phyloP scores from a whole-genome alignment of 2,113 vertebrate species.

The Callocephalon fimbriatum region DNA sequence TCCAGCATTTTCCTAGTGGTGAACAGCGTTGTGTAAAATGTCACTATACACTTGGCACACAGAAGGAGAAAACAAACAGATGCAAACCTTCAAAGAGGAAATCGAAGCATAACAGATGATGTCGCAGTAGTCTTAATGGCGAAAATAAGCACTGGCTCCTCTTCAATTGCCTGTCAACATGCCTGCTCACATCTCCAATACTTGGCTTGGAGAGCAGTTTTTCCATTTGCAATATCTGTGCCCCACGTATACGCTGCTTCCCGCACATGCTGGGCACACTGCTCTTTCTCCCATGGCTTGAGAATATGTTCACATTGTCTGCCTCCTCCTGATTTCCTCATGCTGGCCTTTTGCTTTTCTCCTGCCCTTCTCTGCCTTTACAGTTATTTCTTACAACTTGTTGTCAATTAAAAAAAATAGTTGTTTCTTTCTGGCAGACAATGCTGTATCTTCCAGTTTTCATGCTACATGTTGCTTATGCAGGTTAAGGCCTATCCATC shows the following conservation, averaged over 20 bases:
- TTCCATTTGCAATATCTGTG: neutral
- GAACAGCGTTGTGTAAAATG: neutral
- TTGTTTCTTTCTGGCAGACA: neutral
- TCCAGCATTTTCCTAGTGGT: neutral
- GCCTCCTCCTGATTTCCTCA: neutral
- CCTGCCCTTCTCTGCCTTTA: neutral
- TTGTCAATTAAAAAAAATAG: neutral
- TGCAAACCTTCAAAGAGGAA: neutral
- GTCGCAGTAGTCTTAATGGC: neutral
- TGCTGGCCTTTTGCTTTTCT: neutral
- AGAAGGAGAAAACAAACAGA: conserved; percentile 20
- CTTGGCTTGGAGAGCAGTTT: neutral
- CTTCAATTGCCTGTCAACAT: conserved; percentile 15
- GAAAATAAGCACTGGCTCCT: conserved; percentile 25
- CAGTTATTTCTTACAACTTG: neutral
- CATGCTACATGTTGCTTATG: fast-evolving
- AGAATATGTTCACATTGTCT: neutral
- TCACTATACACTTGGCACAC: neutral
- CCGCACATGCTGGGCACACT: neutral
- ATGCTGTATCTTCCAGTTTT: neutral
- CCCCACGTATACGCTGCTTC: neutral
- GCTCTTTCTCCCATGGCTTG: neutral
- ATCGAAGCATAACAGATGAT: neutral
- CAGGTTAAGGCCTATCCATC: neutral
- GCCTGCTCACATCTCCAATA: neutral